Evolutionary conservation across 2,113 vertebrate genomes (phyloP), one percentile per base, ranked within the genome.

Genomic region (Zosterops japonicus): DNA sequence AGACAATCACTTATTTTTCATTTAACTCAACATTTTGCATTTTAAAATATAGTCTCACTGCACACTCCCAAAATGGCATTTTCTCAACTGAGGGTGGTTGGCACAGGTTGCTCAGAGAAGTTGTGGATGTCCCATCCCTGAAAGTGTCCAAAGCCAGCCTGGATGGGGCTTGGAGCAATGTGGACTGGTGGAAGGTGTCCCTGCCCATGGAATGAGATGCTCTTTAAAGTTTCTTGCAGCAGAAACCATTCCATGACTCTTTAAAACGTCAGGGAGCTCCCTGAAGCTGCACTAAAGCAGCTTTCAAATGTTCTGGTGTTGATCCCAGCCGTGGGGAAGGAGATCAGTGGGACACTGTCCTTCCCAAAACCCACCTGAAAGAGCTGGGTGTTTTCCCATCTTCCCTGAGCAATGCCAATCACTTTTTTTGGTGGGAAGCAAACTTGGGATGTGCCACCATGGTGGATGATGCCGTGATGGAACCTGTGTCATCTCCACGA

Each of bases 401-500:
- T 69, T 11, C 2, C 47, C 15, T 0, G 24, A 41, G 3, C 9
- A 33, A 18, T 39, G 59, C 35, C 90, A 24, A 6, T 35, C 39
- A 41, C 31, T 24, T 13, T 9, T 11, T 55, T 25, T 22, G 78
- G 9, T 14, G 28, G 55, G 46, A 36, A 47, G 55, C 24, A 35
- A 22, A 35, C 65, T 19, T 25, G 52, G 81, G n/a, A 16, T 7
- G 3, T 2, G 0, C 33, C 28, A 2, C 14, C 1, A 1, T 2
- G 18, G 25, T 33, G 41, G 44, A 3, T 13, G 18, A 24, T 22
- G 36, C 63, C 2, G 5, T 35, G 57, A 27, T 4, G 9, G 16
- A 52, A 53, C 28, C 24, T 2, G 0, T 0, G 0, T 24, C 0
- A 1, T 19, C 65, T 46, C 65, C 1, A 0, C 0, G 7, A 71